These are phyloP conservation scores for Cyphomyrus plagiostoma DNA, from an alignment of 2,113 vertebrate genomes.

Conservation along the genomic window DNA sequence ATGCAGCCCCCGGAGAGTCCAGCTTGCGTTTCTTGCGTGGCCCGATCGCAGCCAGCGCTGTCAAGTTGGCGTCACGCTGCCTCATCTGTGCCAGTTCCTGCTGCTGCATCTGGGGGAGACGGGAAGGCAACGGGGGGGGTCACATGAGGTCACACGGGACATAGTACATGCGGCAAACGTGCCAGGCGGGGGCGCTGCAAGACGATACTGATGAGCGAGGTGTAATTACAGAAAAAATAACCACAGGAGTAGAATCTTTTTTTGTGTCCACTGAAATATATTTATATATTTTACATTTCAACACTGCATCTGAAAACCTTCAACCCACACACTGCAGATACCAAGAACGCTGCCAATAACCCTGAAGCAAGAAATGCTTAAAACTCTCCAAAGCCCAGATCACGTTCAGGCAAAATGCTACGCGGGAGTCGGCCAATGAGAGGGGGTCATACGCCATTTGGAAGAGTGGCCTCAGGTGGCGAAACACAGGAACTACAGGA, in stretches of 20 bases:
- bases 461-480: neutral
- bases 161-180: neutral
- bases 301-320: neutral
- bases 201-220: neutral
- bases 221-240: neutral
- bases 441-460: neutral
- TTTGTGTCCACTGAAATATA: neutral
- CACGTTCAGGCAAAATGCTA: neutral
- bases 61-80: conserved; percentile 62
- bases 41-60: conserved; percentile 54
- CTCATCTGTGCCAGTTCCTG: conserved; percentile 61
- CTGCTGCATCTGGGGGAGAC: conserved; percentile 57
- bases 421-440: neutral
- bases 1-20: conserved; percentile 46
- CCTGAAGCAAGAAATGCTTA: neutral
- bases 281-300: conserved; percentile 6
- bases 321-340: conserved; percentile 10
- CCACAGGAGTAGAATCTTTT: neutral
- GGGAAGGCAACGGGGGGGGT: neutral
- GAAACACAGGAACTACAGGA: neutral
- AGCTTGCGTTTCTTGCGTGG: conserved; percentile 59
- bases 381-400: conserved; percentile 14
- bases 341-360: neutral
- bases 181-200: neutral
- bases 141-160: neutral